Conservation (phyloP, 2,113 vertebrate species). For the Hemiscyllium ocellatum region DNA sequence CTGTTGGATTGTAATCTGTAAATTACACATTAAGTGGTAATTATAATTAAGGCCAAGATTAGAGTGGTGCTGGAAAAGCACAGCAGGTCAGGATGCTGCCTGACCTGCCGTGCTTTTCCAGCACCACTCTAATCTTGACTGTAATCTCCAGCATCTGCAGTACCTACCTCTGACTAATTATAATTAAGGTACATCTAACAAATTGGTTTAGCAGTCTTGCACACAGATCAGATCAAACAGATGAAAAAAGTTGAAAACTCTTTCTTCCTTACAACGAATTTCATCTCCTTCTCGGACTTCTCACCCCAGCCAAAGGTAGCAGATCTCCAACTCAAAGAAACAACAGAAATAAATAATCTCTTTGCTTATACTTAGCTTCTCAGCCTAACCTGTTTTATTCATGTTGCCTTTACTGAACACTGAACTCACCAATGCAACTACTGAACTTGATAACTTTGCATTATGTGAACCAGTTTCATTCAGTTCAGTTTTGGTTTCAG, state of each 20-base stretch:
- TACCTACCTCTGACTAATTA: neutral
- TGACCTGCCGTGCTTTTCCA: too few relatives aligned
- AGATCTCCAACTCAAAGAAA: neutral
- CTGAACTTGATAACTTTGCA: neutral
- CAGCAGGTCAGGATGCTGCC: too few relatives aligned
- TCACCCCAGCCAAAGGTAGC: neutral
- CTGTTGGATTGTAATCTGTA: neutral
- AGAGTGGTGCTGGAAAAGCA: too few relatives aligned
- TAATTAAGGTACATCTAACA: neutral
- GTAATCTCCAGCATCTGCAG: too few relatives aligned
- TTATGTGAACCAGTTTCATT: neutral
- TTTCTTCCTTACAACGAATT: neutral
- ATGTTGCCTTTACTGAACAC: neutral
- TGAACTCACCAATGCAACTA: neutral
- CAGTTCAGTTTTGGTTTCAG: neutral
- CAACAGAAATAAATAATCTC: neutral
- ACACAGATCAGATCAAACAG: neutral
- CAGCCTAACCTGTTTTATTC: neutral
- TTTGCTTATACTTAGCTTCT: neutral
- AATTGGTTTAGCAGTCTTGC: neutral
- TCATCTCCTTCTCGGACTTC: too few relatives aligned
- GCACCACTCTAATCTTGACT: too few relatives aligned
- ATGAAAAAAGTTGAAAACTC: neutral
- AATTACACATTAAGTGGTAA: neutral
- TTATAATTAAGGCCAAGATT: neutral